These are phyloP conservation scores for Bugulina stolonifera DNA, from an alignment of 2,888 invertebrate genomes.

Conservation along the genomic window DNA sequence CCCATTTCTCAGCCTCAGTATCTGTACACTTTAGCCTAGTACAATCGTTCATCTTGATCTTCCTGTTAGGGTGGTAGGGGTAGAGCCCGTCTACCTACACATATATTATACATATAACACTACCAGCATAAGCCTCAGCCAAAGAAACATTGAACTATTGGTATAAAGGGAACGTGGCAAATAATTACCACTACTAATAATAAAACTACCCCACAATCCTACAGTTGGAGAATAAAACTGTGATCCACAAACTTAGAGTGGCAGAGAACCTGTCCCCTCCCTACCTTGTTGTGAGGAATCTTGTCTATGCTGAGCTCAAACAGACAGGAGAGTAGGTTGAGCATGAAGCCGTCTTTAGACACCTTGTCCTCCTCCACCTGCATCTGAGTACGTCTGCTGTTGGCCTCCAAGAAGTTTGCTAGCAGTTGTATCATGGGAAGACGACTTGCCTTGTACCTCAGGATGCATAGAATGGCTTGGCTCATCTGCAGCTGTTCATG, in stretches of 20 bases:
- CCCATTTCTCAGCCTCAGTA: constrained; percentile 74
- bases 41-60: constrained; percentile 52
- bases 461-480: constrained; percentile 73
- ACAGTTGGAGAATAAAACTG: background rate
- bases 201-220: background rate
- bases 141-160: no score
- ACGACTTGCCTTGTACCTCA: constrained; percentile 74
- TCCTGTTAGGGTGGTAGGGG: constrained; percentile 68
- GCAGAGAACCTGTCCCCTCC: no score
- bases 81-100: constrained; percentile 72
- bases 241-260: constrained; percentile 13
- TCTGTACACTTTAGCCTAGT: constrained; percentile 77
- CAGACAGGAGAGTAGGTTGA: constrained; percentile 83
- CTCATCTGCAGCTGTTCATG: constrained; percentile 62
- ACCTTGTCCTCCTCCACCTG: constrained; percentile 74
- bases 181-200: no score
- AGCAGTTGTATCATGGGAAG: constrained; percentile 74
- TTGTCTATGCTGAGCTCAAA: constrained; percentile 83
- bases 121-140: no score
- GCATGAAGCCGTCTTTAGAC: constrained; percentile 90
- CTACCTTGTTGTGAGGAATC: constrained; percentile 68
- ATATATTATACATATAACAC: no score
- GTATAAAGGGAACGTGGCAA: no score
- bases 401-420: constrained; percentile 68
- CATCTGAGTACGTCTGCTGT: constrained; percentile 81